A percentile compares a stretch with the other conserved stretches of the same genome.
phyloP scores from a whole-genome alignment of 2,797 vertebrate genomes.

The Enteromius anoplus region DNA sequence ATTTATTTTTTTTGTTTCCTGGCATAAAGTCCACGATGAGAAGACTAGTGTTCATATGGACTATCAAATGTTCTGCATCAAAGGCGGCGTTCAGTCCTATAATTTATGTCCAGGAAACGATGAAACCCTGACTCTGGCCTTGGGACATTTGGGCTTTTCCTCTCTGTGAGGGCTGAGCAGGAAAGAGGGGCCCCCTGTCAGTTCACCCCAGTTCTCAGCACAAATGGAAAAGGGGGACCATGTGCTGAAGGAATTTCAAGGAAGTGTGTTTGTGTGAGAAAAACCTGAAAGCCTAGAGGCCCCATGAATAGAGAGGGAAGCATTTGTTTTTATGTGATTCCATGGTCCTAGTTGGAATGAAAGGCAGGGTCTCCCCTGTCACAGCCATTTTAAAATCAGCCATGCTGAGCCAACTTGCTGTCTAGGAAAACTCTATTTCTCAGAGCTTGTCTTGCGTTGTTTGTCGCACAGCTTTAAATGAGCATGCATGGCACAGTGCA shows the following conservation, averaged over 20 bases:
- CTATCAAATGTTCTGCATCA: slow-evolving; percentile 42
- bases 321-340: slow-evolving; percentile 57
- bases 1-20: slow-evolving; percentile 35
- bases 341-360: slow-evolving; percentile 65
- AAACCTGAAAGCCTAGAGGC: slow-evolving; percentile 62
- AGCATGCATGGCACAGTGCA: slow-evolving; percentile 35
- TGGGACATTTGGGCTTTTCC: slow-evolving; percentile 62
- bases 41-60: slow-evolving; percentile 43
- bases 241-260: slow-evolving; percentile 72
- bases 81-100: slow-evolving; percentile 39
- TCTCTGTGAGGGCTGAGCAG: slow-evolving; percentile 51
- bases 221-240: slow-evolving; percentile 66
- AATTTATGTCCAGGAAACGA: slow-evolving; percentile 51
- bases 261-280: slow-evolving; percentile 65
- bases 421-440: slow-evolving; percentile 62
- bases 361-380: slow-evolving; percentile 69
- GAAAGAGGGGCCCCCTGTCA: slow-evolving; percentile 48
- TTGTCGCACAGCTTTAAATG: slow-evolving; percentile 45
- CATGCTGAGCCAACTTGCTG: slow-evolving; percentile 59
- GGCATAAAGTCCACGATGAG: slow-evolving; percentile 43
- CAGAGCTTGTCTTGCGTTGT: slow-evolving; percentile 42
- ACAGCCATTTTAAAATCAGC: slow-evolving; percentile 62
- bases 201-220: slow-evolving; percentile 53
- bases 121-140: slow-evolving; percentile 54
- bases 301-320: slow-evolving; percentile 61